Evolutionary conservation across 2,888 invertebrate species (phyloP).

Genomic region (Therioaphis trifolii): DNA sequence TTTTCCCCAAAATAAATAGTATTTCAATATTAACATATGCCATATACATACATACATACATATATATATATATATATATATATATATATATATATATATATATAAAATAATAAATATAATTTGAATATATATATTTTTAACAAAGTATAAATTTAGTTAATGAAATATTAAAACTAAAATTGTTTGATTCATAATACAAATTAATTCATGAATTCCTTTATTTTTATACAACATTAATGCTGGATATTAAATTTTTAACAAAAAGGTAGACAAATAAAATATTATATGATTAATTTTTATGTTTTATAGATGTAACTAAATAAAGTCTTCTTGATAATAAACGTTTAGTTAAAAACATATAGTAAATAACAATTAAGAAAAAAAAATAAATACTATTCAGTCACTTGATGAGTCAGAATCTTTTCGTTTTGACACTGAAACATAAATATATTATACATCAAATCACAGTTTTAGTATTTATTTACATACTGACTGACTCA

Average conservation of each 20-base stretch:
- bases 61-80: too few species aligned
- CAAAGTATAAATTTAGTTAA: too few species aligned
- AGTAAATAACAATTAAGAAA: neutral
- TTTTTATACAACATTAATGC: neutral
- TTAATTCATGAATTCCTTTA: neutral
- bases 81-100: too few species aligned
- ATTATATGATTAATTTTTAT: neutral
- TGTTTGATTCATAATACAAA: neutral
- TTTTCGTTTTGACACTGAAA: constrained; percentile 40
- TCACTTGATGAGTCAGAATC: constrained; percentile 54
- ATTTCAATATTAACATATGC: too few species aligned
- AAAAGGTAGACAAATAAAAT: neutral
- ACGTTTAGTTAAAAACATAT: neutral
- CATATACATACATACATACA: too few species aligned
- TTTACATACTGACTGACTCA: constrained; percentile 17
- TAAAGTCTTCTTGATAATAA: constrained; percentile 10
- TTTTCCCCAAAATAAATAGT: too few species aligned
- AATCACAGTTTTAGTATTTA: neutral
- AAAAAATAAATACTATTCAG: neutral
- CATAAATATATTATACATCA: neutral
- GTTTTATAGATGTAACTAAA: neutral
- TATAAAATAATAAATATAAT: too few species aligned
- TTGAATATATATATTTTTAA: too few species aligned
- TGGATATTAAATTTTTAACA: neutral
- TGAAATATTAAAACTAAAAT: neutral